These are phyloP conservation scores for Brachyptera putata DNA, from an alignment of 2,888 invertebrate genomes.

Conservation along the genomic window DNA sequence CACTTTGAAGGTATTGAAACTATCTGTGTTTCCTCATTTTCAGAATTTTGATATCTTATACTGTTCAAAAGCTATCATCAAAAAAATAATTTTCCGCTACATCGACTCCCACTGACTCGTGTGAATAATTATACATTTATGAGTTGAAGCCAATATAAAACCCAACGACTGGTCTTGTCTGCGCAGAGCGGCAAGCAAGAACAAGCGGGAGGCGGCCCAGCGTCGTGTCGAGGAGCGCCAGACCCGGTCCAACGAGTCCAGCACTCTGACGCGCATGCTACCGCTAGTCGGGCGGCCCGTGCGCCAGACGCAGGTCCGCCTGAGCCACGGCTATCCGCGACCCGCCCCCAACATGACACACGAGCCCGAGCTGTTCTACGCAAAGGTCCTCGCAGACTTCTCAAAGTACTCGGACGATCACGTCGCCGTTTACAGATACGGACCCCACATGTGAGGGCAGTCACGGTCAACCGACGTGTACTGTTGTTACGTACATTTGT, in stretches of 20 bases:
- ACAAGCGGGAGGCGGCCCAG: background rate
- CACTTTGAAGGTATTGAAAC: too few species aligned
- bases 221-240: background rate
- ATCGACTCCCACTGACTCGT: too few species aligned
- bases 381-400: background rate
- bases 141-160: too few species aligned
- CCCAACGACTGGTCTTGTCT: too few species aligned
- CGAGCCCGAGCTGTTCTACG: background rate
- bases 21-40: too few species aligned
- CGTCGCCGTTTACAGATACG: background rate
- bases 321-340: background rate
- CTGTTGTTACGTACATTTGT: too few species aligned
- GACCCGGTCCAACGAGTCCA: slow-evolving; percentile 9
- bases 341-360: background rate
- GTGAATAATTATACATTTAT: too few species aligned
- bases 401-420: background rate
- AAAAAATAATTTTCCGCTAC: too few species aligned
- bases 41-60: too few species aligned
- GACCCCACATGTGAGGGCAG: slow-evolving; percentile 3
- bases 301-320: background rate
- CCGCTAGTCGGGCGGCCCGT: slow-evolving; percentile 2
- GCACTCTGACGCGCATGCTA: slow-evolving; percentile 21
- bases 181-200: slow-evolving; percentile 7
- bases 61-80: too few species aligned
- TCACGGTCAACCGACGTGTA: too few species aligned